phyloP scores from a whole-genome alignment of 2,113 vertebrate species.

The Macaca mulatta region DNA sequence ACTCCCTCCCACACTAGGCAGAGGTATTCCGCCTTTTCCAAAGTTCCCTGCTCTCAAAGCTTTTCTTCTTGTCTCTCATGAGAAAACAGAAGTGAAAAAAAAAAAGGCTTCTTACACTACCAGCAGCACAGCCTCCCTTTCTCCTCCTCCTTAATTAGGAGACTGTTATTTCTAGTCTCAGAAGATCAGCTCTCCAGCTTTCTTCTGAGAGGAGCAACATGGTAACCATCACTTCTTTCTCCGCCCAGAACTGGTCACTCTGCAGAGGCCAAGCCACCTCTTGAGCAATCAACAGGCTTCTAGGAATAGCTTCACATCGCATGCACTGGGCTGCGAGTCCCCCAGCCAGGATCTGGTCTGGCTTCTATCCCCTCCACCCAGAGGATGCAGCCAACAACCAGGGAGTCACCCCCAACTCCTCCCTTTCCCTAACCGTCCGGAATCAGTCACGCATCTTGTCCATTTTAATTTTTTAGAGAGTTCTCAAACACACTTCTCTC shows the following conservation, averaged over 20 bases:
- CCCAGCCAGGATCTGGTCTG: neutral
- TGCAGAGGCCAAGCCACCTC: neutral
- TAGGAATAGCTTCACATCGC: neutral
- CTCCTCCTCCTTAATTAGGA: neutral
- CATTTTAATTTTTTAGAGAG: neutral
- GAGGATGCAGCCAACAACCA: neutral
- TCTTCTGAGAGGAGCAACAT: neutral
- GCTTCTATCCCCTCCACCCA: neutral
- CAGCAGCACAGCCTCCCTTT: neutral
- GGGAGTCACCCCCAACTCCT: neutral
- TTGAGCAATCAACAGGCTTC: neutral
- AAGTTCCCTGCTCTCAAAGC: slow-evolving; percentile 29
- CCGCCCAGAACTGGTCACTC: neutral
- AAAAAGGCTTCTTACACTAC: neutral
- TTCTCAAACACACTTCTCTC: neutral
- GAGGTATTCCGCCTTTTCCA: slow-evolving; percentile 40
- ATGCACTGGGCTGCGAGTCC: neutral
- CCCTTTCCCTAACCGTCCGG: neutral
- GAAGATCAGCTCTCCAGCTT: neutral
- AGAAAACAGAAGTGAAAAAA: slow-evolving; percentile 17
- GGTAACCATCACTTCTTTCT: neutral
- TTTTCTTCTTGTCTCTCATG: slow-evolving; percentile 39
- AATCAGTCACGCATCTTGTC: neutral
- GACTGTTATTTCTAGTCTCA: neutral
- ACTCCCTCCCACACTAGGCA: neutral